These are phyloP conservation scores for Leptinotarsa defecta DNA, from an alignment of 1,140 invertebrate genomes.

Conservation along the genomic window DNA sequence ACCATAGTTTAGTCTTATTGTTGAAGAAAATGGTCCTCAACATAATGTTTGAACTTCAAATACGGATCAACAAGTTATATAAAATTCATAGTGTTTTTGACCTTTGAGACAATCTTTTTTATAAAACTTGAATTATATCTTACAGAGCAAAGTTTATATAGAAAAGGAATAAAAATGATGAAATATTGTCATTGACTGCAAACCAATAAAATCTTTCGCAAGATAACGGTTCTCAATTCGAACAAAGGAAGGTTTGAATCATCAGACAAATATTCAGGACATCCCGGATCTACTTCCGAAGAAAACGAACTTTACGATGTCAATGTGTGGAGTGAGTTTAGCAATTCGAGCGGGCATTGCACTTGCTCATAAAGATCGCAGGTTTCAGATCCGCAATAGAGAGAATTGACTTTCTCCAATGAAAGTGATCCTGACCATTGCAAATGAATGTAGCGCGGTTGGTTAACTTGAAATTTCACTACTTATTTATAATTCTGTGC, in stretches of 20 bases:
- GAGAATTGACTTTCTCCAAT: slow-evolving; percentile 8
- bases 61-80: no score
- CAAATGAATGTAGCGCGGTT: background rate
- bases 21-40: no score
- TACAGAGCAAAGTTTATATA: no score
- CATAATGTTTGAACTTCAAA: no score
- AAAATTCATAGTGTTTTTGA: no score
- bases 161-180: no score
- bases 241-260: background rate
- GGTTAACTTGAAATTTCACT: background rate
- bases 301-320: background rate
- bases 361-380: slow-evolving; percentile 5
- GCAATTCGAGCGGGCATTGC: background rate
- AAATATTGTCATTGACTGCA: background rate
- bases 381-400: slow-evolving; percentile 1
- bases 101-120: no score
- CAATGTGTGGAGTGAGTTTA: background rate
- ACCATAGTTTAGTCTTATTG: no score
- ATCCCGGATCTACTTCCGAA: background rate
- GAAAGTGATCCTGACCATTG: background rate
- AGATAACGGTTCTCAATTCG: background rate
- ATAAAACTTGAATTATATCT: no score
- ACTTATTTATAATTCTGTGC: no score
- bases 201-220: background rate
- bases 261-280: background rate